phyloP scores from a whole-genome alignment of 2,113 vertebrate genomes.

The Pseudopipra pipra region DNA sequence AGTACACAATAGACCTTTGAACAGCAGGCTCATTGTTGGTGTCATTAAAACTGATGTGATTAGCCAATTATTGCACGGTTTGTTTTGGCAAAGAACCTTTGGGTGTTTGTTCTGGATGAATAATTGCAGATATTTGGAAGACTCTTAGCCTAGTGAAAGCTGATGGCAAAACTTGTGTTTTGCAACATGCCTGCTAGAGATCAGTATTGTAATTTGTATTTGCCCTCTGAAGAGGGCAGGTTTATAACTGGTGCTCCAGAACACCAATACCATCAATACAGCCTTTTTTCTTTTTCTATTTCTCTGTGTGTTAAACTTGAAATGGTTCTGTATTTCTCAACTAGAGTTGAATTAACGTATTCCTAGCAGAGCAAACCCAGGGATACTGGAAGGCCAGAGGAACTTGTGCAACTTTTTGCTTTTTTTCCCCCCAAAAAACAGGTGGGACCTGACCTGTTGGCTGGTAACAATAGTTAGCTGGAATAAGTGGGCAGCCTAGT shows the following conservation, averaged over 20 bases:
- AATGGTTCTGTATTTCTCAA: background rate
- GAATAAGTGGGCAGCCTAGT: background rate
- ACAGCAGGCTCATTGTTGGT: background rate
- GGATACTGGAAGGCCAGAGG: background rate
- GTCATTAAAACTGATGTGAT: background rate
- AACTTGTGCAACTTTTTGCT: background rate
- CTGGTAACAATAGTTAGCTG: background rate
- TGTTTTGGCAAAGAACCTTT: background rate
- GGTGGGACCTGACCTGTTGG: background rate
- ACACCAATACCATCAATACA: too few species aligned
- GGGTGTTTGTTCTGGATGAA: background rate
- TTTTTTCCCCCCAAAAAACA: background rate
- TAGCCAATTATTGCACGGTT: background rate
- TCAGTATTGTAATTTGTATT: background rate
- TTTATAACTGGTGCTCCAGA: background rate
- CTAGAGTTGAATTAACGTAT: background rate
- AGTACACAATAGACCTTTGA: background rate
- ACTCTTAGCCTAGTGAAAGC: background rate
- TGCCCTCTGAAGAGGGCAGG: background rate
- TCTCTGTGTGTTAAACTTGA: background rate
- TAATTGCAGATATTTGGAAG: background rate
- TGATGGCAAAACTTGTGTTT: background rate
- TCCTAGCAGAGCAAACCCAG: background rate
- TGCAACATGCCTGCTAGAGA: background rate
- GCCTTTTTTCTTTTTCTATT: too few species aligned